Percentiles rank a stretch among this genome's conserved stretches.
phyloP scores from a whole-genome alignment of 2,888 invertebrate genomes.

The Prenolepis imparis region DNA sequence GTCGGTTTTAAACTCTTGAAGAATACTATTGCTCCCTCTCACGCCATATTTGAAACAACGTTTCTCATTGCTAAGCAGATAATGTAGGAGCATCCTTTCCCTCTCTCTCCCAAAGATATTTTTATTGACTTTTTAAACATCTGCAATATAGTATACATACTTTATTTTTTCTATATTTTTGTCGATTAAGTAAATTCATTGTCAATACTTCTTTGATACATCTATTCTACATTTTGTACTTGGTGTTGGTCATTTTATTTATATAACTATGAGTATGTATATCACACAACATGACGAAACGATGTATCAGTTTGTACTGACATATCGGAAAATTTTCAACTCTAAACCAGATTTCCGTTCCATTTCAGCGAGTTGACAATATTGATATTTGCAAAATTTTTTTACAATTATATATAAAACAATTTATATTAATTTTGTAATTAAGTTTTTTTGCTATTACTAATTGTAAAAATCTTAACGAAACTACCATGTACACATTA shows the following conservation, averaged over 20 bases:
- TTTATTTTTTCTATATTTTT: slow-evolving; percentile 65
- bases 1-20: slow-evolving; percentile 52
- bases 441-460: slow-evolving; percentile 66
- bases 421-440: slow-evolving; percentile 60
- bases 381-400: slow-evolving; percentile 55
- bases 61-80: slow-evolving; percentile 69
- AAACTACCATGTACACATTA: slow-evolving; percentile 64
- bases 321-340: slow-evolving; percentile 37
- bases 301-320: background rate
- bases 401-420: slow-evolving; percentile 61
- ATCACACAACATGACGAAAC: slow-evolving; percentile 45
- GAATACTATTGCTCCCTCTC: slow-evolving; percentile 58
- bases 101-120: slow-evolving; percentile 81
- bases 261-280: slow-evolving; percentile 53
- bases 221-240: slow-evolving; percentile 54
- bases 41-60: slow-evolving; percentile 62
- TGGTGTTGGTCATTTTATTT: slow-evolving; percentile 66
- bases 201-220: slow-evolving; percentile 49
- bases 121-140: slow-evolving; percentile 75
- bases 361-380: slow-evolving; percentile 52
- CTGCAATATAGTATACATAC: slow-evolving; percentile 58
- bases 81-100: slow-evolving; percentile 77
- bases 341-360: slow-evolving; percentile 36
- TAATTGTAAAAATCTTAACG: slow-evolving; percentile 73
- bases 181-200: slow-evolving; percentile 41